phyloP scores from a whole-genome alignment of 2,888 invertebrate species.

The Resseliella maxima region DNA sequence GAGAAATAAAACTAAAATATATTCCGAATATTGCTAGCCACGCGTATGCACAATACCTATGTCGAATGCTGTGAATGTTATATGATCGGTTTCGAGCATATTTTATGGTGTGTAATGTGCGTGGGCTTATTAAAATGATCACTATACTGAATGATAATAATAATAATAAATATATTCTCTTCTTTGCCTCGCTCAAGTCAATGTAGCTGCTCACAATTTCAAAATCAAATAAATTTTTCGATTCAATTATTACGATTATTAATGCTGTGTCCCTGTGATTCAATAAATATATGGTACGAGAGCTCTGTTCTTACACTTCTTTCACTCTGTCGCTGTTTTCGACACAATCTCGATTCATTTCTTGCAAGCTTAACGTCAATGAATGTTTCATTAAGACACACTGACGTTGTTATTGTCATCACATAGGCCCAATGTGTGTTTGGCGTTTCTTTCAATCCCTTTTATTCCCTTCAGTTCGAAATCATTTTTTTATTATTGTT shows the following conservation, averaged over 20 bases:
- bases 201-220: background rate
- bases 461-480: background rate
- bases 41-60: background rate
- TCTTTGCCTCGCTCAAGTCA: background rate
- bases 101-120: conserved; percentile 6
- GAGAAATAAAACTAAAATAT: background rate
- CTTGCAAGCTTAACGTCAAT: background rate
- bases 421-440: background rate
- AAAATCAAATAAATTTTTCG: conserved; percentile 14
- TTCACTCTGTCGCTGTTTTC: background rate
- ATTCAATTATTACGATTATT: conserved; percentile 38
- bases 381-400: conserved; percentile 2
- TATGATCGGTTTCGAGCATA: conserved; percentile 34
- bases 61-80: background rate
- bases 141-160: no score
- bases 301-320: background rate
- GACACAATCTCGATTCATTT: background rate
- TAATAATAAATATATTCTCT: no score
- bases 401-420: background rate
- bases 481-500: background rate
- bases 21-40: background rate
- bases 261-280: background rate
- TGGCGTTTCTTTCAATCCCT: background rate
- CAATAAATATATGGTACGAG: background rate
- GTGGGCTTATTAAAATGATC: conserved; percentile 35